These are phyloP conservation scores for Nematostella vectensis DNA, from an alignment of 92 coral and sea anemone genomes.

Conservation along the genomic window DNA sequence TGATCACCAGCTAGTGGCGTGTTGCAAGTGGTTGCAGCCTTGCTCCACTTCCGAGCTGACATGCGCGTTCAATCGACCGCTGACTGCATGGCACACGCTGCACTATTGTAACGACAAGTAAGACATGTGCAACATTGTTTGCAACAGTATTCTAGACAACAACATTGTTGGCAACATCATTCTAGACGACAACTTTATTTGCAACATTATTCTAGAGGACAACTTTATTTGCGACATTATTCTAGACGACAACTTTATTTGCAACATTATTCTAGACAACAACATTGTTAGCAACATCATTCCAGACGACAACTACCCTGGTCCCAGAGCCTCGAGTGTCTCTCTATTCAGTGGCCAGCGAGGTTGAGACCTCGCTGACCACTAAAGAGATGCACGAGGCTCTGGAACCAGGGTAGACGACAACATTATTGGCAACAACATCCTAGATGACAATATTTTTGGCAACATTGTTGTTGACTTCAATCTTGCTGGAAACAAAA, in stretches of 20 bases:
- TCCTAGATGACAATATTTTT: background rate
- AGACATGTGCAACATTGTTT: conserved; percentile 7
- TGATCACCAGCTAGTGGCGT: conserved; percentile 48
- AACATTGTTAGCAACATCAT: no score
- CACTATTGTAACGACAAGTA: conserved; percentile 64
- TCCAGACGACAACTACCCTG: background rate
- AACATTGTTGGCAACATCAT: background rate
- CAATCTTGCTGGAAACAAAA: background rate
- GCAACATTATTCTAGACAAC: no score
- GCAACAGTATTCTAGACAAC: no score
- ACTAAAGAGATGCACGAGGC: no score
- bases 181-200: no score
- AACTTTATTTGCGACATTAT: no score
- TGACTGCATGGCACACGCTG: conserved; percentile 52
- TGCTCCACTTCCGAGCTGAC: conserved; percentile 34
- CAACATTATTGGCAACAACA: background rate
- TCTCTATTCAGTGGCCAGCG: no score
- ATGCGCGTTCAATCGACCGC: conserved; percentile 60
- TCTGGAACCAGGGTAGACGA: no score
- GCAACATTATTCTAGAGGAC: no score
- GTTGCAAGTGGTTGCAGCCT: conserved; percentile 75
- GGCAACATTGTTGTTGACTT: background rate
- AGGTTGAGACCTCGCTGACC: no score
- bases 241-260: no score
- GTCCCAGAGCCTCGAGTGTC: no score